Evolutionary conservation across 2,113 vertebrate genomes (phyloP), one percentile per base, ranked within the genome.

Genomic region (Onychostoma macrolepis): DNA sequence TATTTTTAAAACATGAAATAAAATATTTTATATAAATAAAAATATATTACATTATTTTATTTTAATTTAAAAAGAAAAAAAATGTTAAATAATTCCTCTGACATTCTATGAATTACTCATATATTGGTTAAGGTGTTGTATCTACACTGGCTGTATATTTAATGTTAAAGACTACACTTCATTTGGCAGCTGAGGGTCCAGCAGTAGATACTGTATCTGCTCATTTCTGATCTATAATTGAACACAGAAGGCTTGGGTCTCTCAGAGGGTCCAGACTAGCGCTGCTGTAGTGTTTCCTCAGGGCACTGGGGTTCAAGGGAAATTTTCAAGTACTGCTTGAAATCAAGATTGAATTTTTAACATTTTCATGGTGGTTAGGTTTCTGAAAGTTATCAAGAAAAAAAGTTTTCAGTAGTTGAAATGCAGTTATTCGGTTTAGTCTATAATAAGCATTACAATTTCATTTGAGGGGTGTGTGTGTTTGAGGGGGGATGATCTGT

Each of bases 141-240:
- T 79, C 30, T 65, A 24, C n/a, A 81, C 65, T 65, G 38, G 38
- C 58, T 65, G 7, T 81, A 81, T 67, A 81, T 67, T 67, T 81
- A 33, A 38, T 87, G 15, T 67, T 58, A 43, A 77, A 65, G 80
- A 81, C n/a, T 26, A 45, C 13, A 28, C 45, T 65, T 81, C 4
- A 6, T 43, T 45, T 24, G 4, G 78, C 78, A 61, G 78, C 21
- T 17, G 24, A 41, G 56, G 6, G 56, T 80, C 79, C 33, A 63
- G 84, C 13, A 21, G 80, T 82, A 21, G n/a, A 83, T 80, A 30
- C 28, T 41, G 53, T 24, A 28, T 45, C 85, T 36, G 15, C 26
- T 87, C 30, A 76, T 53, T 78, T 80, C 45, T 85, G 77, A 87
- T 85, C 71, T 87, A 89, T 79, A 65, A 87, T 83, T 87, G 83